phyloP scores from a whole-genome alignment of 2,888 invertebrate species.

The Maniola hyperantus region DNA sequence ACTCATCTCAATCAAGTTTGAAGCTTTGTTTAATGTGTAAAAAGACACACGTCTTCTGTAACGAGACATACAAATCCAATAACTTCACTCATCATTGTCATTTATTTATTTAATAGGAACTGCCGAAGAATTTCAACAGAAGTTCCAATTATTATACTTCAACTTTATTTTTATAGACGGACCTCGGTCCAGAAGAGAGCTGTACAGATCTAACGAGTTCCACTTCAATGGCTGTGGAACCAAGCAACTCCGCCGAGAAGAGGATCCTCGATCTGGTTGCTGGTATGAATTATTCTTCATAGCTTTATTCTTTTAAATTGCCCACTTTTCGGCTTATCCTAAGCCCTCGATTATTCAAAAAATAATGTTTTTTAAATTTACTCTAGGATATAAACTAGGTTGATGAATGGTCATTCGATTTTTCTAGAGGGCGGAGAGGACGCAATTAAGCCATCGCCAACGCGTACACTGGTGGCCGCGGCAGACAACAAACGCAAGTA shows the following conservation, averaged over 20 bases:
- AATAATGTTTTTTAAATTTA: too few relatives aligned
- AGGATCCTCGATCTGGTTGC: slow-evolving; percentile 88
- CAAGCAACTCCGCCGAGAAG: slow-evolving; percentile 87
- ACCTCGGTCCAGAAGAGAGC: slow-evolving; percentile 72
- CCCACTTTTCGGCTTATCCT: background rate
- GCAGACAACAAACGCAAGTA: slow-evolving; percentile 88
- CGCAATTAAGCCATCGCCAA: slow-evolving; percentile 85
- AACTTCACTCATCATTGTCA: background rate
- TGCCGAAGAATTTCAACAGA: too few relatives aligned
- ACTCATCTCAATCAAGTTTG: too few relatives aligned
- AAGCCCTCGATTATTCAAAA: too few relatives aligned
- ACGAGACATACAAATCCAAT: background rate
- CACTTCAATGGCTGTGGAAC: slow-evolving; percentile 90
- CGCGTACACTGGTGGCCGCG: slow-evolving; percentile 80
- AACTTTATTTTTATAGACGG: slow-evolving; percentile 48
- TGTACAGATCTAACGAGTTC: slow-evolving; percentile 81
- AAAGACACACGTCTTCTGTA: too few relatives aligned
- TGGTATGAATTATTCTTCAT: slow-evolving; percentile 57
- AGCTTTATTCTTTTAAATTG: too few relatives aligned
- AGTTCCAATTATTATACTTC: background rate
- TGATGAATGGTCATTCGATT: background rate
- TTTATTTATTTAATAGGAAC: too few relatives aligned
- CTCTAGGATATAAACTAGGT: too few relatives aligned
- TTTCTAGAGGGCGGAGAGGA: slow-evolving; percentile 77
- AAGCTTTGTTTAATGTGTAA: too few relatives aligned